A percentile compares a stretch with the other conserved stretches of the same genome.
These are phyloP conservation scores for mouse (Mus musculus) DNA, from an alignment of 2,113 vertebrate species.

Conservation along the genomic window DNA sequence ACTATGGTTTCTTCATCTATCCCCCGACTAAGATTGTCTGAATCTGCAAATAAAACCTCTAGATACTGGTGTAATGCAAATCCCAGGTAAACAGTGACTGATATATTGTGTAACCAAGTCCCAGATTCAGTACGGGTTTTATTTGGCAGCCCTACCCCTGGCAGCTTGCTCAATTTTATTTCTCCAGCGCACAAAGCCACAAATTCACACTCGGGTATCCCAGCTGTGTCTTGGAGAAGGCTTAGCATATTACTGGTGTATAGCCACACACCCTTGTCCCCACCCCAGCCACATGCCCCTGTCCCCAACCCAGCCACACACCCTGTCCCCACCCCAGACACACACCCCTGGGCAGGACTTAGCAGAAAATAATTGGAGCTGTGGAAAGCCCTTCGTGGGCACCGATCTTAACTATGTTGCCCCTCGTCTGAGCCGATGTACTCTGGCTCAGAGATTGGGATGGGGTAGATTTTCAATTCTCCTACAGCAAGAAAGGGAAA, in stretches of 20 bases:
- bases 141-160: not conserved
- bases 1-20: not conserved
- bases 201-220: not conserved
- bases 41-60: slow-evolving; percentile 22
- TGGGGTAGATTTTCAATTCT: not conserved
- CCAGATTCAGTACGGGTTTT: not conserved
- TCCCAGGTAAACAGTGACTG: not conserved
- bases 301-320: rapidly evolving
- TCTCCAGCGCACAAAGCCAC: not conserved
- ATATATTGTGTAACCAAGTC: not conserved
- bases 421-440: not conserved
- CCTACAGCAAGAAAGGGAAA: not conserved
- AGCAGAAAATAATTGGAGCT: not conserved
- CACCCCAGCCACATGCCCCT: no score
- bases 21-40: not conserved
- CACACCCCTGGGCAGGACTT: not conserved
- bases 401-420: not conserved
- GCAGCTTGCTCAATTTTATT: not conserved
- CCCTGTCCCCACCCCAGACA: not conserved
- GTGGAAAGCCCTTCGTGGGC: rapidly evolving
- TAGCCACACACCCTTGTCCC: rapidly evolving
- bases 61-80: not conserved
- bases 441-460: not conserved
- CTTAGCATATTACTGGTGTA: not conserved
- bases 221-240: not conserved